phyloP scores from a whole-genome alignment of 2,888 invertebrate species.

The Octodonta nipae region DNA sequence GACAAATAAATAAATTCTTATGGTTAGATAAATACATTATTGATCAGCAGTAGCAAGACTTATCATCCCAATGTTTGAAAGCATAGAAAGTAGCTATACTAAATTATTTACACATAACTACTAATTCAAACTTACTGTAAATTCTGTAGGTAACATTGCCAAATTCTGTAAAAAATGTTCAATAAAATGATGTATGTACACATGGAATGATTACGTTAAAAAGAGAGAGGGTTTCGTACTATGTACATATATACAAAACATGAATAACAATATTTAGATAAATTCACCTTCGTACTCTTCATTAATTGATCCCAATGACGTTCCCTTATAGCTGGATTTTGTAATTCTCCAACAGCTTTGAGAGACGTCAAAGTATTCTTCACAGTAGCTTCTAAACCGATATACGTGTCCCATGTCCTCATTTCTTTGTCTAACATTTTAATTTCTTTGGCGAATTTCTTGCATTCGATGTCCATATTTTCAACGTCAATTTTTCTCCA shows the following conservation, averaged over 20 bases:
- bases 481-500: constrained; percentile 96
- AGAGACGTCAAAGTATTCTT: constrained; percentile 93
- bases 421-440: constrained; percentile 88
- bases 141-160: constrained; percentile 66
- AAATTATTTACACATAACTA: too few relatives aligned
- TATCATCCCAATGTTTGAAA: too few relatives aligned
- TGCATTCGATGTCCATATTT: constrained; percentile 97
- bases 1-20: too few relatives aligned
- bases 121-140: constrained; percentile 71
- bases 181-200: constrained; percentile 16
- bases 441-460: constrained; percentile 91
- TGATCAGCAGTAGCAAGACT: too few relatives aligned
- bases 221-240: constrained; percentile 23
- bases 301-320: constrained; percentile 95
- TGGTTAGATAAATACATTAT: too few relatives aligned
- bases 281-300: constrained; percentile 79
- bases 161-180: constrained; percentile 54
- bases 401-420: constrained; percentile 86
- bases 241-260: constrained; percentile 12
- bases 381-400: constrained; percentile 76
- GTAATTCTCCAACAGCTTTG: constrained; percentile 86
- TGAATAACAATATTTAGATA: constrained; percentile 9
- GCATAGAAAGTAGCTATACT: too few relatives aligned
- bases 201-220: too few relatives aligned
- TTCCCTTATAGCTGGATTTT: constrained; percentile 90